These are phyloP conservation scores for Laticauda laticaudata DNA, from an alignment of 2,113 vertebrate species.

Conservation along the genomic window DNA sequence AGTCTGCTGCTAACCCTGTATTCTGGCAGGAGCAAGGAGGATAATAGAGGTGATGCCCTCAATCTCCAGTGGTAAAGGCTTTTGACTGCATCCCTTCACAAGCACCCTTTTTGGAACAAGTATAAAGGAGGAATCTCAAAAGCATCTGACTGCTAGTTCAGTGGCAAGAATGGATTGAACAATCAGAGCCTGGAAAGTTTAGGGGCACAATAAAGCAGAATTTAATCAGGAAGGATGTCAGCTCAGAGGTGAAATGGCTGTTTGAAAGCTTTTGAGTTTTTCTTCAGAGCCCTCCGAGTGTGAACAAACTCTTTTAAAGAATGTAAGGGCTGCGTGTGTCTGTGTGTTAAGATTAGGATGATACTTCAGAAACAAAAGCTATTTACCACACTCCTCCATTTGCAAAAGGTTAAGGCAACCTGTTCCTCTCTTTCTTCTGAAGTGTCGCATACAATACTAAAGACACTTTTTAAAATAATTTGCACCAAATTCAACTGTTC, in stretches of 20 bases:
- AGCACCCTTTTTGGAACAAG: constrained; percentile 27
- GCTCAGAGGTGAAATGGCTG: background rate
- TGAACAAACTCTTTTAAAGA: background rate
- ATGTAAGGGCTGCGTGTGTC: background rate
- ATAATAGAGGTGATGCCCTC: constrained; percentile 64
- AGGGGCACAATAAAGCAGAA: constrained; percentile 23
- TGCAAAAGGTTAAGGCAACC: background rate
- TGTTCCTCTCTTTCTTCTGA: background rate
- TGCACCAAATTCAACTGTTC: background rate
- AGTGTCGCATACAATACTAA: background rate
- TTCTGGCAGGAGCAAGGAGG: constrained; percentile 33
- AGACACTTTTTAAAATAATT: constrained; percentile 28
- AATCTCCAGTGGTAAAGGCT: constrained; percentile 55
- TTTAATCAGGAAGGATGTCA: constrained; percentile 33
- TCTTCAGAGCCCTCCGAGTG: constrained; percentile 7
- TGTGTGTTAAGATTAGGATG: background rate
- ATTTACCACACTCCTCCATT: background rate
- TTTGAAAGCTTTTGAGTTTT: constrained; percentile 24
- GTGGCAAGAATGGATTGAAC: constrained; percentile 38
- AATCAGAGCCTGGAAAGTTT: constrained; percentile 30
- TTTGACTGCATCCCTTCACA: constrained; percentile 37
- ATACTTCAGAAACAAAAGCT: constrained; percentile 1
- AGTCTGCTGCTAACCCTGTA: constrained; percentile 49
- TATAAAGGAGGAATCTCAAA: constrained; percentile 32
- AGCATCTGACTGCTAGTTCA: constrained; percentile 40